Evolutionary conservation across 2,113 vertebrate genomes (phyloP).

Genomic region (Sinocyclocheilus anophthalmus): DNA sequence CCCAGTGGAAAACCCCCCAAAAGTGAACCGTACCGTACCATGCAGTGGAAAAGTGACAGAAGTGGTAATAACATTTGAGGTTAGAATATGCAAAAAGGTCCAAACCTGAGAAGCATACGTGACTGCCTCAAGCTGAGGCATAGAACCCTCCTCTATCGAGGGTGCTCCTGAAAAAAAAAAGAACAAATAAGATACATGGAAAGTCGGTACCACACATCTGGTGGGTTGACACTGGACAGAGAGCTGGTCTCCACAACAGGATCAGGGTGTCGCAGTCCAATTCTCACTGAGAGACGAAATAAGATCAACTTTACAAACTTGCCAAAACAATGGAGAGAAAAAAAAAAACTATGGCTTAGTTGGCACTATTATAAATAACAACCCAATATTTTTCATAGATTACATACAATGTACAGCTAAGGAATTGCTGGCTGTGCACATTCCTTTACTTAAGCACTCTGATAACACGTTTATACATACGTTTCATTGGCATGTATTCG

Average conservation of each 20-base stretch:
- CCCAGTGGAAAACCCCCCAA: no score
- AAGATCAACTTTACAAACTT: not conserved
- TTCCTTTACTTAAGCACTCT: not conserved
- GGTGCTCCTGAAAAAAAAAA: no score
- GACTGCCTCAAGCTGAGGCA: conserved; percentile 96
- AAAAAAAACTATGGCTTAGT: not conserved
- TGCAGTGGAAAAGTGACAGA: no score
- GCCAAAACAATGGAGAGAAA: not conserved
- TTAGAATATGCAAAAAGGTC: not conserved
- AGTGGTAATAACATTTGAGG: not conserved
- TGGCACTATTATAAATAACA: not conserved
- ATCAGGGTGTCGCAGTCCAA: conserved; percentile 93
- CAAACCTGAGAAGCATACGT: conserved; percentile 93
- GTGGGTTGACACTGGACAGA: conserved; percentile 93
- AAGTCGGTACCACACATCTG: conserved; percentile 95
- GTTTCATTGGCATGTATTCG: conserved; percentile 98
- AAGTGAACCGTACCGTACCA: no score
- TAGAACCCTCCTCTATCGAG: conserved; percentile 94
- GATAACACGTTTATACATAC: conserved; percentile 70
- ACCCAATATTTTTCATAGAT: not conserved
- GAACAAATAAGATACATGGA: no score
- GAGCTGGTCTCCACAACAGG: conserved; percentile 98
- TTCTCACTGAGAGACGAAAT: conserved; percentile 79
- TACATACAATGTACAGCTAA: not conserved
- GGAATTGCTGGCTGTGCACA: not conserved